These are phyloP conservation scores for Leptogaster cylindrica DNA, from an alignment of 2,888 invertebrate genomes.

Conservation along the genomic window DNA sequence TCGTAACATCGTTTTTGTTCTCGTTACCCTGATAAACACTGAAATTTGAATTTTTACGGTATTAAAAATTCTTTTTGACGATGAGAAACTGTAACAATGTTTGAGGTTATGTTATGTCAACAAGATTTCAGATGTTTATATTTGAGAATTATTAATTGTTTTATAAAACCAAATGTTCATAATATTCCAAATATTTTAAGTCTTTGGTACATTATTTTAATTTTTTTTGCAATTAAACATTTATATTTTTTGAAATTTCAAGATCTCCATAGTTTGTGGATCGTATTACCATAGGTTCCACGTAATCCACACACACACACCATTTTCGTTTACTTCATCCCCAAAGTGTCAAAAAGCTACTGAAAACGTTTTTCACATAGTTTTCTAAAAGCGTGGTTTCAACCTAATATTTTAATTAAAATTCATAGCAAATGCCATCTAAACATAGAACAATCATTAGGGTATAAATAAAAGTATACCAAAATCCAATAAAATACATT, in stretches of 20 bases:
- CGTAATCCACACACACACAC: no score
- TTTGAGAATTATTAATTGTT: no score
- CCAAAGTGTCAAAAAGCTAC: not conserved
- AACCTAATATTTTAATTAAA: not conserved
- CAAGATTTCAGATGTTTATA: no score
- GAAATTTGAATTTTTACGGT: not conserved
- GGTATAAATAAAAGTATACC: no score
- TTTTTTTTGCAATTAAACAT: not conserved
- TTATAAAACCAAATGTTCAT: not conserved
- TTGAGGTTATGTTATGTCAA: no score
- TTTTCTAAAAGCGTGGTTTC: not conserved
- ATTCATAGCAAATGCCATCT: not conserved
- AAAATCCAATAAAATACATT: not conserved
- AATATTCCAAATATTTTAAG: not conserved
- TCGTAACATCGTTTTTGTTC: not conserved
- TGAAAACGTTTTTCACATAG: conserved; percentile 13
- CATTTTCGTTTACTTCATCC: conserved; percentile 15
- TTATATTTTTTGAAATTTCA: not conserved
- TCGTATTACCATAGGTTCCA: not conserved
- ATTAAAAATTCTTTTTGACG: no score
- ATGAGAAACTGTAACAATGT: no score
- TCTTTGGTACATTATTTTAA: not conserved
- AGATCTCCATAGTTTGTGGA: not conserved
- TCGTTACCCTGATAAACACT: not conserved
- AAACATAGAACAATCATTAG: no score